Evolutionary conservation across 2,888 invertebrate genomes (phyloP).

Genomic region (Beris morrisii): DNA sequence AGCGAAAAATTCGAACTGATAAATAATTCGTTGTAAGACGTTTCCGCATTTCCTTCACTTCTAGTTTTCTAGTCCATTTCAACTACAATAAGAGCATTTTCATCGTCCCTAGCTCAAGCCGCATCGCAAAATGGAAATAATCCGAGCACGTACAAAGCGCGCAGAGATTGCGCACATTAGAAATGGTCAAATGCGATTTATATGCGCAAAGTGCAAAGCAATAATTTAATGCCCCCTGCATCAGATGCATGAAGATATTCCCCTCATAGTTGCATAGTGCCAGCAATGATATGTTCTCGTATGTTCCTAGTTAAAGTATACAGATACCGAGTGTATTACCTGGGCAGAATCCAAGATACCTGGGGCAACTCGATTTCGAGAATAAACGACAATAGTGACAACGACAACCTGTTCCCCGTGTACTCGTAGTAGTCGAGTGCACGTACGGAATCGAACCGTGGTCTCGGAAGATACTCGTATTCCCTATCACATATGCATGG

Average conservation of each 20-base stretch:
- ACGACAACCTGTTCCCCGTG: conserved; percentile 25
- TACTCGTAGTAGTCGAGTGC: conserved; percentile 6
- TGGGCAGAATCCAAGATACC: too few species aligned
- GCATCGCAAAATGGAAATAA: too few species aligned
- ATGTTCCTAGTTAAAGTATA: too few species aligned
- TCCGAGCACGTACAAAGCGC: too few species aligned
- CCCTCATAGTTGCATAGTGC: too few species aligned
- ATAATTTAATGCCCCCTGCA: conserved; percentile 23
- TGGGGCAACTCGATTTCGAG: too few species aligned
- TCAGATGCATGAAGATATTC: conserved; percentile 19
- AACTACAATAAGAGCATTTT: conserved; percentile 11
- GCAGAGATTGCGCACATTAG: conserved; percentile 23
- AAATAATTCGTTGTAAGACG: conserved; percentile 23
- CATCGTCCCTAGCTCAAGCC: neutral
- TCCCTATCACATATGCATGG: too few species aligned
- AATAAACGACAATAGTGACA: conserved; percentile 27
- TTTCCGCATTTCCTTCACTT: conserved; percentile 30
- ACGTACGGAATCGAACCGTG: conserved; percentile 17
- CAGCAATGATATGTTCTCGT: too few species aligned
- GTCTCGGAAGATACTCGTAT: neutral
- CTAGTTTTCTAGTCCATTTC: conserved; percentile 4
- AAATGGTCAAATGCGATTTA: conserved; percentile 28
- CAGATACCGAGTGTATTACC: too few species aligned
- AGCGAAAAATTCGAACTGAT: conserved; percentile 31
- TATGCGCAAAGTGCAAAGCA: conserved; percentile 26